These are phyloP conservation scores for Autographa pulchrina DNA, from an alignment of 2,888 invertebrate species.

Conservation along the genomic window DNA sequence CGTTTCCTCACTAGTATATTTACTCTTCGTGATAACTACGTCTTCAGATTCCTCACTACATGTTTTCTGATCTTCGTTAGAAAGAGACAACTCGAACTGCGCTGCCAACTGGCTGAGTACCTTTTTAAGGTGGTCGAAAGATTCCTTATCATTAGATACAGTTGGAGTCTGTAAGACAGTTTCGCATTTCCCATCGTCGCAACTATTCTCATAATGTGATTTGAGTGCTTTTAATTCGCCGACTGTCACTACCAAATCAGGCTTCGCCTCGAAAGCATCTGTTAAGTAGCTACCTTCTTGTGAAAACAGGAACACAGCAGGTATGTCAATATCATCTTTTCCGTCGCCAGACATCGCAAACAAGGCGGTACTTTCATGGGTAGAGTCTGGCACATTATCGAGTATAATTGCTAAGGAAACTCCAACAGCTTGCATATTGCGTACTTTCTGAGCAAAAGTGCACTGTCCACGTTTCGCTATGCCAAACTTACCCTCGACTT, in stretches of 20 bases:
- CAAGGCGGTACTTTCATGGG: slow-evolving; percentile 93
- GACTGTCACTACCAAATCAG: slow-evolving; percentile 88
- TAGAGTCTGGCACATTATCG: slow-evolving; percentile 94
- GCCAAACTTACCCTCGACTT: slow-evolving; percentile 93
- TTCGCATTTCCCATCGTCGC: slow-evolving; percentile 72
- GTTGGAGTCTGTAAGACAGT: slow-evolving; percentile 60
- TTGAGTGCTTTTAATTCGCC: slow-evolving; percentile 84
- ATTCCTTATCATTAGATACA: slow-evolving; percentile 70
- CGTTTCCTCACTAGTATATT: slow-evolving; percentile 58
- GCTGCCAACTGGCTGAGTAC: slow-evolving; percentile 80
- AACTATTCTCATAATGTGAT: slow-evolving; percentile 67
- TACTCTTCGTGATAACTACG: slow-evolving; percentile 59
- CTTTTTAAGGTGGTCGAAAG: slow-evolving; percentile 83
- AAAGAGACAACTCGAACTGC: slow-evolving; percentile 79
- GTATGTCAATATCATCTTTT: slow-evolving; percentile 95
- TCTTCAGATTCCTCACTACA: slow-evolving; percentile 57
- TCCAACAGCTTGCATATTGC: slow-evolving; percentile 94
- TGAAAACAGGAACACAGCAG: slow-evolving; percentile 96
- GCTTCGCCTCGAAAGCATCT: slow-evolving; percentile 88
- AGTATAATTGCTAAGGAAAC: slow-evolving; percentile 95
- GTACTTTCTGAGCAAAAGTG: slow-evolving; percentile 98
- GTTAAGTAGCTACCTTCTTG: slow-evolving; percentile 93
- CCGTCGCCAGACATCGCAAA: slow-evolving; percentile 99
- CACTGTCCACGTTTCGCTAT: slow-evolving; percentile 97
- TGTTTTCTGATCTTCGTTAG: slow-evolving; percentile 68